Evolutionary conservation across 1,140 invertebrate species (phyloP).

Genomic region (Heliconius eleuchia): DNA sequence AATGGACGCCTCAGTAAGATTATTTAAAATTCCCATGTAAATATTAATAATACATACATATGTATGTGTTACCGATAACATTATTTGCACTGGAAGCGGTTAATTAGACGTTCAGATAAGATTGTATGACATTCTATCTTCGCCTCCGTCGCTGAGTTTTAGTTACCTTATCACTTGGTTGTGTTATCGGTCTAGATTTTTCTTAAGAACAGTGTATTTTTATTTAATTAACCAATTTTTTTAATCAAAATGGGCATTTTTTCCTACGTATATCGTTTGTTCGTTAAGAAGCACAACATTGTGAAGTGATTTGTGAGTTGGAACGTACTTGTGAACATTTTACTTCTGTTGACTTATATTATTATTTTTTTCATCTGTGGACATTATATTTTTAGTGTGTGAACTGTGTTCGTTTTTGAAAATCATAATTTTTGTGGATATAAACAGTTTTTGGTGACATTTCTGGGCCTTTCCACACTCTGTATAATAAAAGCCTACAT

Average conservation of each 20-base stretch:
- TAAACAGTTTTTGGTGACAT: neutral
- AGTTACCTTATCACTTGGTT: neutral
- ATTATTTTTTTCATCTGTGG: neutral
- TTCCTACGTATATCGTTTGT: conserved; percentile 70
- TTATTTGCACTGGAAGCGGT: neutral
- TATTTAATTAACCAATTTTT: neutral
- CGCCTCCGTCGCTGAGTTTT: neutral
- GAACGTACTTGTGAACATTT: neutral
- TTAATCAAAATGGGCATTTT: conserved; percentile 66
- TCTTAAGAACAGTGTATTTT: neutral
- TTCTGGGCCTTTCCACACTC: neutral
- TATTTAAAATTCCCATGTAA: conserved; percentile 12
- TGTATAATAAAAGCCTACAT: conserved; percentile 64
- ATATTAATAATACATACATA: neutral
- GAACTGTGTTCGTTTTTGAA: neutral
- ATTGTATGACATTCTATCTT: neutral
- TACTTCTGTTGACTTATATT: neutral
- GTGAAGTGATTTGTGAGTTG: conserved; percentile 33
- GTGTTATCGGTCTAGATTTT: neutral
- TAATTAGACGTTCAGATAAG: conserved; percentile 11
- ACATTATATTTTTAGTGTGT: neutral
- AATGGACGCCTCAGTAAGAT: conserved; percentile 38
- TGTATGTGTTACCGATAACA: neutral
- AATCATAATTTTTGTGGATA: neutral
- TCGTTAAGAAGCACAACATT: conserved; percentile 59